phyloP scores from a whole-genome alignment of 2,797 vertebrate genomes.

The Vespertilio murinus region DNA sequence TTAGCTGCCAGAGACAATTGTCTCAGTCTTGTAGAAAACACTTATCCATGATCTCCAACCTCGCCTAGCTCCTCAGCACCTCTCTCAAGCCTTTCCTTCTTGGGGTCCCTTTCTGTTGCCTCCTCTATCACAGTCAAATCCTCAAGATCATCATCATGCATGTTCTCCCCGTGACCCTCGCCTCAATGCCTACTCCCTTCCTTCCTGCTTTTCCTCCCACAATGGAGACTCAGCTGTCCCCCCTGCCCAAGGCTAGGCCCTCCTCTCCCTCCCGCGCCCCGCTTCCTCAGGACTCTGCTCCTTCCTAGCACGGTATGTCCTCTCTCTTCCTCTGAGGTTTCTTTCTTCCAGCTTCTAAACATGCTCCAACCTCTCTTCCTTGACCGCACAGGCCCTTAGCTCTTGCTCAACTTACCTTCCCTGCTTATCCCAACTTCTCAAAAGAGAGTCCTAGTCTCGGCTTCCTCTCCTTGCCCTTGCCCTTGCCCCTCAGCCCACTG shows the following conservation, averaged over 20 bases:
- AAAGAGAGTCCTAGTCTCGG: not conserved
- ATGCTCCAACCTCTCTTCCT: not conserved
- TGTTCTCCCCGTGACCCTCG: not conserved
- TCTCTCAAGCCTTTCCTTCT: not conserved
- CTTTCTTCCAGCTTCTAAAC: not conserved
- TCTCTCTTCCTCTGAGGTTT: not conserved
- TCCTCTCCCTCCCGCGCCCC: accelerated
- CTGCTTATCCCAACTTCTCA: not conserved
- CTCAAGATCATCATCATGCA: accelerated
- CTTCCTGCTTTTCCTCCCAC: not conserved
- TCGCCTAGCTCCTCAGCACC: not conserved
- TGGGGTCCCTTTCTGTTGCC: not conserved
- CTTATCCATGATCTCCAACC: not conserved
- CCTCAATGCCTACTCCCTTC: not conserved
- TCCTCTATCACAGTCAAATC: not conserved
- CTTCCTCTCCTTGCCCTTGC: not conserved
- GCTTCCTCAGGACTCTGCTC: not conserved
- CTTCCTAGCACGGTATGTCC: not conserved
- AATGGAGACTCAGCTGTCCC: not conserved
- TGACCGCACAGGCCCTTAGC: not conserved
- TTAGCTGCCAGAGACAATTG: not conserved
- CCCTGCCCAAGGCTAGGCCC: not conserved
- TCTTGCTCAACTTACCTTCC: not conserved
- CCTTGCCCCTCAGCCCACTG: not conserved
- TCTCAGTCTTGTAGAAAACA: not conserved